These are phyloP conservation scores for Xenops minutus DNA, from an alignment of 2,797 vertebrate species.

Conservation along the genomic window DNA sequence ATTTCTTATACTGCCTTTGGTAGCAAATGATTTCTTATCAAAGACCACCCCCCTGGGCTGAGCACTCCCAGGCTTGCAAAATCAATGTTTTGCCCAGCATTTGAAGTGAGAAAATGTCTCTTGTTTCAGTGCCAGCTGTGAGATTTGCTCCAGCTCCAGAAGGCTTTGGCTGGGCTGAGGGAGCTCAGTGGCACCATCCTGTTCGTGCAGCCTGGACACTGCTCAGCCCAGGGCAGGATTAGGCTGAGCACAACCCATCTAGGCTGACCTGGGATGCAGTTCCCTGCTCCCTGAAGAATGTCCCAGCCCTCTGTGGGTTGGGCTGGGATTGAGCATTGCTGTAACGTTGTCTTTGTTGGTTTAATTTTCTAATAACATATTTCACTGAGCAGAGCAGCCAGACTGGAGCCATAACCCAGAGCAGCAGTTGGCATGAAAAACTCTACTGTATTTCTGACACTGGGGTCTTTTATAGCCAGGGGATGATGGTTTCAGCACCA, in stretches of 20 bases:
- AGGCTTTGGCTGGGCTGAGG: background rate
- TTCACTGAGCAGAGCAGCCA: slow-evolving; percentile 39
- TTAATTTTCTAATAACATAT: slow-evolving; percentile 56
- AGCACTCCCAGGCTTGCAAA: background rate
- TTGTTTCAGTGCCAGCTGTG: background rate
- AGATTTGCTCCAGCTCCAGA: background rate
- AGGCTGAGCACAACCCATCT: background rate
- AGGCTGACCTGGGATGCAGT: background rate
- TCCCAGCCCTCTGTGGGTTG: slow-evolving; percentile 15
- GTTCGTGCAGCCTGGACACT: background rate
- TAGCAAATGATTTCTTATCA: background rate
- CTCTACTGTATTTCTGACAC: slow-evolving; percentile 25
- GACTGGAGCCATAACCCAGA: slow-evolving; percentile 42
- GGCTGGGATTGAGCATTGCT: background rate
- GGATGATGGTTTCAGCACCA: slow-evolving; percentile 29
- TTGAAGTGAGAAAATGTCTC: background rate
- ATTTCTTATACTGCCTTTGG: background rate
- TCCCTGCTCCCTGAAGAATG: background rate
- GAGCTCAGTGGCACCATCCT: background rate
- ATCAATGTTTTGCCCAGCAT: background rate
- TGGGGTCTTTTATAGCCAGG: slow-evolving; percentile 22
- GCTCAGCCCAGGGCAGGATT: background rate
- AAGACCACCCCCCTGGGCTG: background rate
- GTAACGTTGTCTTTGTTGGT: background rate
- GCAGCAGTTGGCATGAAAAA: slow-evolving; percentile 38